Evolutionary conservation across 2,797 vertebrate species (phyloP).

Genomic region (Peromyscus attwateri): DNA sequence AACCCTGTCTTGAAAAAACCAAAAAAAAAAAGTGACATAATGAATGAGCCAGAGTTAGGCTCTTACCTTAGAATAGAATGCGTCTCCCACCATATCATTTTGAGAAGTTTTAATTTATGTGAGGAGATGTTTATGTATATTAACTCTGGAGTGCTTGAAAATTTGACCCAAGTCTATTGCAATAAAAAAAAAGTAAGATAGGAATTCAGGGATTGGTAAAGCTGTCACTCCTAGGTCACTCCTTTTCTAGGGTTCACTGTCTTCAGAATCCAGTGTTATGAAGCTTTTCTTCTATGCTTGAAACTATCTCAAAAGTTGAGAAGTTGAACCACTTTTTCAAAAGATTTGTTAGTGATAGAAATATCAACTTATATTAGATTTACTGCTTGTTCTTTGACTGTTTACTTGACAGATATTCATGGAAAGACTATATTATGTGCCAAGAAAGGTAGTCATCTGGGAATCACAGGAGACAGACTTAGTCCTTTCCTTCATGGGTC

Average conservation of each 20-base stretch:
- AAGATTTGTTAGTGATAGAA: slow-evolving; percentile 20
- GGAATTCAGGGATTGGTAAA: not conserved
- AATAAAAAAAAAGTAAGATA: not conserved
- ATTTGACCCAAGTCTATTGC: slow-evolving; percentile 14
- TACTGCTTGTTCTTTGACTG: slow-evolving; percentile 28
- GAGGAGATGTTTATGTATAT: not conserved
- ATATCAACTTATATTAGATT: slow-evolving; percentile 31
- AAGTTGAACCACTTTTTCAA: slow-evolving; percentile 32
- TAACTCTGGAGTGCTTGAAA: not conserved
- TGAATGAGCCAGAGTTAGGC: slow-evolving; percentile 29
- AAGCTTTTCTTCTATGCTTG: not conserved
- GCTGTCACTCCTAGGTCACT: slow-evolving; percentile 9
- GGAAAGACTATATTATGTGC: slow-evolving; percentile 11
- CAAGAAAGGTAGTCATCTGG: not conserved
- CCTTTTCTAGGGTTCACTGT: not conserved
- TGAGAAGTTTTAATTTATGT: not conserved
- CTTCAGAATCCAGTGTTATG: not conserved
- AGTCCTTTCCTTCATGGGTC: not conserved
- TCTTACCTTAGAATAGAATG: slow-evolving; percentile 38
- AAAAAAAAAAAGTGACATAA: not conserved
- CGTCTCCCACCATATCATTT: not conserved
- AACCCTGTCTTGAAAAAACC: no score
- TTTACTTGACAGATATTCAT: slow-evolving; percentile 27
- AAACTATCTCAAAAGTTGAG: slow-evolving; percentile 28
- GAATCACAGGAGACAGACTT: not conserved